Conservation (phyloP, 1,140 invertebrate genomes). For the Monochamus saltuarius region DNA sequence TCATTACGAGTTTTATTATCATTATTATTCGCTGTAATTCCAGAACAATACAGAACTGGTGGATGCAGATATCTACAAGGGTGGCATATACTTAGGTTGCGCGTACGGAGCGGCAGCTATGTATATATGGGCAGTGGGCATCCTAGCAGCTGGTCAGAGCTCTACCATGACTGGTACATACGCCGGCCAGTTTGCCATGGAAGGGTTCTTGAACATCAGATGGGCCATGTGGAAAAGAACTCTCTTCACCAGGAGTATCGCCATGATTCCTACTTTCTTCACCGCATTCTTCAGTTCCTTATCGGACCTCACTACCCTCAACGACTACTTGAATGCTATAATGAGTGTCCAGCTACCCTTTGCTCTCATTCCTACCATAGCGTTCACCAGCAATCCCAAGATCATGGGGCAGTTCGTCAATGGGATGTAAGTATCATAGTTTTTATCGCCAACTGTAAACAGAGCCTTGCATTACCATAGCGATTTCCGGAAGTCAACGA, state of each 20-base stretch:
- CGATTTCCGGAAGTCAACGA: neutral
- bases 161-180: constrained; percentile 88
- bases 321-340: constrained; percentile 87
- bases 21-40: too few relatives aligned
- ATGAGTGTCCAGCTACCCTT: constrained; percentile 86
- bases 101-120: constrained; percentile 77
- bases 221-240: constrained; percentile 90
- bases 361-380: constrained; percentile 82
- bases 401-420: constrained; percentile 87
- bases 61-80: constrained; percentile 80
- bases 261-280: constrained; percentile 86
- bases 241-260: constrained; percentile 81
- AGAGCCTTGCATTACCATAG: constrained; percentile 15
- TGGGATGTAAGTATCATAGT: constrained; percentile 60
- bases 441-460: constrained; percentile 21
- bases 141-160: constrained; percentile 86
- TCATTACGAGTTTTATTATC: too few relatives aligned
- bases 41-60: constrained; percentile 58
- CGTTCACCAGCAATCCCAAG: constrained; percentile 77
- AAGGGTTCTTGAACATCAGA: constrained; percentile 86
- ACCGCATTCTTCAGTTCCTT: constrained; percentile 76
- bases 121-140: constrained; percentile 89
- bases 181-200: constrained; percentile 76
- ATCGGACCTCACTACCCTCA: constrained; percentile 77
- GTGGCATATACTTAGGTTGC: constrained; percentile 83